Conservation (phyloP, 2,113 vertebrate species). For the Paradisaea rubra region DNA sequence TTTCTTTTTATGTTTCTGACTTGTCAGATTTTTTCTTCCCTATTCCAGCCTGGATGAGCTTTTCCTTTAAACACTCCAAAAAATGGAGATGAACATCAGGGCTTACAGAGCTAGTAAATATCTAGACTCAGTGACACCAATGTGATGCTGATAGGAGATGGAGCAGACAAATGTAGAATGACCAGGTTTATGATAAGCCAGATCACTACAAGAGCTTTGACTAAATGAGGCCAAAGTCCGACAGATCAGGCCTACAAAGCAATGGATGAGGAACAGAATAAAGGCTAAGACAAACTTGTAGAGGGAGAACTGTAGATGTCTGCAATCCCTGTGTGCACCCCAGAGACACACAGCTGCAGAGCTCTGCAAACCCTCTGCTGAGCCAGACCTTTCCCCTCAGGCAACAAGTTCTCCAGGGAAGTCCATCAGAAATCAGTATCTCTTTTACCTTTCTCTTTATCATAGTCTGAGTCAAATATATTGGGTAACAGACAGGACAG, state of each 20-base stretch:
- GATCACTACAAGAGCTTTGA: neutral
- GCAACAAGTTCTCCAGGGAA: neutral
- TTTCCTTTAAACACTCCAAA: neutral
- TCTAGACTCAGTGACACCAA: neutral
- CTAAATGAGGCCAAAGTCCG: neutral
- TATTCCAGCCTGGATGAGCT: neutral
- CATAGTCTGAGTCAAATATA: neutral
- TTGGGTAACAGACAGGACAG: slow-evolving; percentile 18
- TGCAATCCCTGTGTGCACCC: neutral
- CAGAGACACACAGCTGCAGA: neutral
- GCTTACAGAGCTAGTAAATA: neutral
- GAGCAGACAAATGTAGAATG: neutral
- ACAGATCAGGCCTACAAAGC: neutral
- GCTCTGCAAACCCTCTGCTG: neutral
- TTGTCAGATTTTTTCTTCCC: neutral
- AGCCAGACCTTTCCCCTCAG: neutral
- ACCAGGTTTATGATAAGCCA: neutral
- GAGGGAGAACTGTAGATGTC: neutral
- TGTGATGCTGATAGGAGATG: neutral
- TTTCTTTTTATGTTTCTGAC: neutral
- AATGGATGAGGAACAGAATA: neutral
- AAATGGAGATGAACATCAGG: neutral
- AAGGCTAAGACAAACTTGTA: neutral
- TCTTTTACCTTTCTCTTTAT: neutral
- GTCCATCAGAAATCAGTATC: neutral